phyloP scores from a whole-genome alignment of 2,113 vertebrate species.

The Sinocyclocheilus anshuiensis region DNA sequence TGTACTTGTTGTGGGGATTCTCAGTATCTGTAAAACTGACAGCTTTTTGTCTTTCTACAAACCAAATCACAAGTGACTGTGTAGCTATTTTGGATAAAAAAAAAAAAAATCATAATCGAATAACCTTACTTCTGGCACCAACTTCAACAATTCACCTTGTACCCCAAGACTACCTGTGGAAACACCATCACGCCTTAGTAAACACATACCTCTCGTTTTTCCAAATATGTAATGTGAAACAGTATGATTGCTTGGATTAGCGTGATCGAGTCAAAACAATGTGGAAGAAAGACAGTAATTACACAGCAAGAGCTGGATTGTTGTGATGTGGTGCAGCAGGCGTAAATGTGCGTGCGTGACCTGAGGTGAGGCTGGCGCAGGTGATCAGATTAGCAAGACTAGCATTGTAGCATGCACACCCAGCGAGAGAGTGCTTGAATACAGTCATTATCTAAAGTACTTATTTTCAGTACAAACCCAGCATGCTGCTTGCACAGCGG shows the following conservation, averaged over 20 bases:
- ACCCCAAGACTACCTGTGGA: not conserved
- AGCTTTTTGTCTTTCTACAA: not conserved
- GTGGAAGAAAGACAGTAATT: constrained; percentile 66
- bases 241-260: constrained; percentile 24
- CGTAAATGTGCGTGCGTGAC: constrained; percentile 50
- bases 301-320: constrained; percentile 63
- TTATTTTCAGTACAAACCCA: constrained; percentile 15
- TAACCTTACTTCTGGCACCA: not conserved
- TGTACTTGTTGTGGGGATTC: not conserved
- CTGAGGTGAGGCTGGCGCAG: constrained; percentile 64
- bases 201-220: constrained; percentile 13
- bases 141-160: not conserved
- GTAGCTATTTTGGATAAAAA: not conserved
- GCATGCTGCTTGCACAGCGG: not conserved
- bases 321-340: constrained; percentile 65
- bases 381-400: constrained; percentile 66
- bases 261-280: constrained; percentile 54
- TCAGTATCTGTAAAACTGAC: not conserved
- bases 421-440: constrained; percentile 52
- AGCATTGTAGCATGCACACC: constrained; percentile 48
- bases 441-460: constrained; percentile 61
- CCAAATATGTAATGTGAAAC: not conserved
- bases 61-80: not conserved
- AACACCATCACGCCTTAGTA: not conserved
- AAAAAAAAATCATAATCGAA: no score